Conservation (phyloP, 2,888 invertebrate genomes). For the Lasioglossum leucozonium region DNA sequence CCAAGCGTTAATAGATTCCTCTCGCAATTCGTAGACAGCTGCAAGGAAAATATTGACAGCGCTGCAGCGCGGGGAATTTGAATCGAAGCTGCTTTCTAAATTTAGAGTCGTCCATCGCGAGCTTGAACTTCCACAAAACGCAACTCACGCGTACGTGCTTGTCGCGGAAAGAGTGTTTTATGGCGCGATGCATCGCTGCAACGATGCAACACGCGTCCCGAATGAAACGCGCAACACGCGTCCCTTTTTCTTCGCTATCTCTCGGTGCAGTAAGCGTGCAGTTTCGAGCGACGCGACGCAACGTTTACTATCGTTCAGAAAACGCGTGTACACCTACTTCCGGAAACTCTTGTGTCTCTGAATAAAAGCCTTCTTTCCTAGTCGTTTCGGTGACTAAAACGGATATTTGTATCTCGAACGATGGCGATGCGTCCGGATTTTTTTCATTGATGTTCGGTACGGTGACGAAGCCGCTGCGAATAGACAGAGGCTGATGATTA, state of each 20-base stretch:
- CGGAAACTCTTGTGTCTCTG: constrained; percentile 26
- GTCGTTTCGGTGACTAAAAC: neutral
- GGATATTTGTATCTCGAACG: constrained; percentile 20
- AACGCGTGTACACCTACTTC: constrained; percentile 48
- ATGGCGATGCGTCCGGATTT: neutral
- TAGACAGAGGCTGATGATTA: neutral
- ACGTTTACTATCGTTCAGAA: constrained; percentile 32
- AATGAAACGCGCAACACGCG: constrained; percentile 35
- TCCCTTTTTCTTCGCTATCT: constrained; percentile 13
- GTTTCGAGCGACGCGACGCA: neutral
- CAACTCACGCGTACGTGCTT: neutral
- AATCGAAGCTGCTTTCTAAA: neutral
- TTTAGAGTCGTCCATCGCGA: neutral
- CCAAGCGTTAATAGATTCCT: neutral
- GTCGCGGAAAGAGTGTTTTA: neutral
- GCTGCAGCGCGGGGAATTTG: neutral
- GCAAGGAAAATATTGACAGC: neutral
- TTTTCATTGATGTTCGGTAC: neutral
- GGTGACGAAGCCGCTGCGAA: neutral
- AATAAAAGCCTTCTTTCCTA: neutral
- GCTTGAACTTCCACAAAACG: neutral
- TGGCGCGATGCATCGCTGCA: neutral
- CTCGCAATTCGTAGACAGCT: neutral
- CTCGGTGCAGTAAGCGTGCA: neutral
- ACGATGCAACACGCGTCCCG: neutral